A percentile compares a stretch with the other conserved stretches of the same genome.
phyloP scores from a whole-genome alignment of 2,113 vertebrate species.

The Dicaeum eximium region DNA sequence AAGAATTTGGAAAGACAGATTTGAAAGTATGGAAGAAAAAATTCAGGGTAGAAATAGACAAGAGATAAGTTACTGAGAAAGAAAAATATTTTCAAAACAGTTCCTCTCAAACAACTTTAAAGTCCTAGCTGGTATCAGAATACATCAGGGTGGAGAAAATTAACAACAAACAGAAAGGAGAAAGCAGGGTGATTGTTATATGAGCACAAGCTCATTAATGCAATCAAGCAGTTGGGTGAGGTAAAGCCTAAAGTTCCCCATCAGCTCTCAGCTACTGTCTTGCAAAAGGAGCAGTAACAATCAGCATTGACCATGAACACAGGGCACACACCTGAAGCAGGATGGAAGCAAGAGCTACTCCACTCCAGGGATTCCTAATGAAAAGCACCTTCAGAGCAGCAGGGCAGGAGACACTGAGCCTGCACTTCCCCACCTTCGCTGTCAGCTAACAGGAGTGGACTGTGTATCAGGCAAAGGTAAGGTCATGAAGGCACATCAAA shows the following conservation, averaged over 20 bases:
- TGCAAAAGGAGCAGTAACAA: not conserved
- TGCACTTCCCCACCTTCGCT: not conserved
- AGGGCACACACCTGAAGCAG: not conserved
- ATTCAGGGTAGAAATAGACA: not conserved
- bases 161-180: not conserved
- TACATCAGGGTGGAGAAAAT: not conserved
- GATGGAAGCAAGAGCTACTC: not conserved
- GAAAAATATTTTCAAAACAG: not conserved
- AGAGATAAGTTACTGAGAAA: not conserved
- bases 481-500: not conserved
- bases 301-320: fast-evolving
- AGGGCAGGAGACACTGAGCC: fast-evolving
- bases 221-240: not conserved
- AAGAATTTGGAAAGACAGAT: not conserved
- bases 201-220: not conserved
- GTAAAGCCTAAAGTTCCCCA: not conserved
- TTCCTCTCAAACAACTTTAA: not conserved
- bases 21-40: not conserved
- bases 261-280: not conserved
- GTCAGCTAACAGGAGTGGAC: not conserved
- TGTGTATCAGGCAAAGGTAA: not conserved
- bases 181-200: not conserved
- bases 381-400: not conserved
- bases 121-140: not conserved
- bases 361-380: not conserved